Percentiles rank a stretch among this genome's conserved stretches.
These are phyloP conservation scores for Lepidocyrtoides sp. DNA, from an alignment of 2,888 invertebrate species.

Conservation along the genomic window DNA sequence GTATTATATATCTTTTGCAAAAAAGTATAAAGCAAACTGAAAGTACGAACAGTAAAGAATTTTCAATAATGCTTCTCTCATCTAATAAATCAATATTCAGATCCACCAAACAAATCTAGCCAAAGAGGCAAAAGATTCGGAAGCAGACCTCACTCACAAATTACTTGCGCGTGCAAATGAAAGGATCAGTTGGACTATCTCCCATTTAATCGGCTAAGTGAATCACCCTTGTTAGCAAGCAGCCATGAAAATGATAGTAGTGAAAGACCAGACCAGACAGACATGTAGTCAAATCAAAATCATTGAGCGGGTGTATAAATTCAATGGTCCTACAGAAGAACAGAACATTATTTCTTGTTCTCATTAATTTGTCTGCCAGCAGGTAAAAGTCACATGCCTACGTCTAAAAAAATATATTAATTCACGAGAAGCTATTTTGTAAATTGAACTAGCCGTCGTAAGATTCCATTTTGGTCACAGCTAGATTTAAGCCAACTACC, in stretches of 20 bases:
- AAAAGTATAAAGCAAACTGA: background rate
- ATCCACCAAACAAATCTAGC: background rate
- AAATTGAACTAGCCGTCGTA: background rate
- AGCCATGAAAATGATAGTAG: no score
- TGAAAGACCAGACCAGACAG: no score
- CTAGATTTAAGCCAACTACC: conserved; percentile 4
- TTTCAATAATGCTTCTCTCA: no score
- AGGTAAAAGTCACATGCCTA: background rate
- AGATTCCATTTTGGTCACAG: background rate
- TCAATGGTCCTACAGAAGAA: background rate
- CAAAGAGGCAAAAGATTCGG: background rate
- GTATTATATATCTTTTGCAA: no score
- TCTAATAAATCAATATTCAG: conserved; percentile 1
- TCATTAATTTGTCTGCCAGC: background rate
- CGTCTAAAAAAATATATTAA: background rate
- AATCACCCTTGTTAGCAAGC: no score
- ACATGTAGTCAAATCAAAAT: background rate
- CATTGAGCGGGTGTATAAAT: background rate
- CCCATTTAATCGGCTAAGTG: no score
- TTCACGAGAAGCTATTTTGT: background rate
- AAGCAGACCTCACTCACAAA: no score
- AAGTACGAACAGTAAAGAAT: background rate
- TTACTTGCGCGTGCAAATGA: no score
- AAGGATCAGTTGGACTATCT: no score
- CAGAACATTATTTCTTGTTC: background rate